Percentiles rank a stretch among this genome's conserved stretches.
phyloP scores from a whole-genome alignment of 2,797 vertebrate species.

The Platyrinchus mystaceus region DNA sequence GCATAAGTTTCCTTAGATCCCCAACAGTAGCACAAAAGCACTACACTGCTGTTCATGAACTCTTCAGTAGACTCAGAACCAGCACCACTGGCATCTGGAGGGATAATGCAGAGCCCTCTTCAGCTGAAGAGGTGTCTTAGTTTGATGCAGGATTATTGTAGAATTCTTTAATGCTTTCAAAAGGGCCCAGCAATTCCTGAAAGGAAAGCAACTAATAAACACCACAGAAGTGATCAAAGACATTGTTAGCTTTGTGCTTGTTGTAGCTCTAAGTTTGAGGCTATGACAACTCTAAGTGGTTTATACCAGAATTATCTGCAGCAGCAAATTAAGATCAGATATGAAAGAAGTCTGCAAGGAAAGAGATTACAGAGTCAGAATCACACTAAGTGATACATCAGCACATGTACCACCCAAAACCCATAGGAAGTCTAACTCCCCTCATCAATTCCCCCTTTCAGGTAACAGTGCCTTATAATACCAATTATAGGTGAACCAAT shows the following conservation, averaged over 20 bases:
- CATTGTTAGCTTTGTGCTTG: background rate
- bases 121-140: background rate
- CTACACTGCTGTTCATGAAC: background rate
- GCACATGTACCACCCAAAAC: background rate
- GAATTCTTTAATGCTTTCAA: constrained; percentile 4
- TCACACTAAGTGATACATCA: background rate
- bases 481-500: background rate
- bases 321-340: background rate
- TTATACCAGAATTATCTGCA: constrained; percentile 10
- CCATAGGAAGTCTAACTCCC: background rate
- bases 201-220: constrained; percentile 11
- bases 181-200: background rate
- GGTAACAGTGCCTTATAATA: background rate
- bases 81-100: background rate
- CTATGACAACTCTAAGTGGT: background rate
- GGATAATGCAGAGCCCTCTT: background rate
- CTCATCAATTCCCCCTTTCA: background rate
- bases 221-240: background rate
- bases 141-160: background rate
- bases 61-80: background rate
- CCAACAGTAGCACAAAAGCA: background rate
- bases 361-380: background rate
- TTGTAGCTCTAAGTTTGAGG: background rate
- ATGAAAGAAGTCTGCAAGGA: background rate
- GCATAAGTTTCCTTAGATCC: background rate